These are phyloP conservation scores for Dromococcyx pavoninus DNA, from an alignment of 2,797 vertebrate species.

Conservation along the genomic window DNA sequence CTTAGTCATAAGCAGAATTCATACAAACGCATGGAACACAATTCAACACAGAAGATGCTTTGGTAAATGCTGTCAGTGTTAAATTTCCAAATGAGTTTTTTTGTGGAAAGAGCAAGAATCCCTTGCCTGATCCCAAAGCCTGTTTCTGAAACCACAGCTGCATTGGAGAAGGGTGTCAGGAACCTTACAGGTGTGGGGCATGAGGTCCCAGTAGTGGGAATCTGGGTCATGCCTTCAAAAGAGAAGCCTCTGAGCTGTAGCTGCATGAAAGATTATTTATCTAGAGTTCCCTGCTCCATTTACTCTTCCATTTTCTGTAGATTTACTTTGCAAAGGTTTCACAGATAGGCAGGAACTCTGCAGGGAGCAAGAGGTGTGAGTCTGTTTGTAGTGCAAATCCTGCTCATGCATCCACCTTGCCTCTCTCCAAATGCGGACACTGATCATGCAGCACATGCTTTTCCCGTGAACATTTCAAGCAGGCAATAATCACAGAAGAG, in stretches of 20 bases:
- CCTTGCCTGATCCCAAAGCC: background rate
- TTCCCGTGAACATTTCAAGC: background rate
- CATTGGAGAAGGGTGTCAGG: background rate
- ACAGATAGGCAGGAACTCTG: background rate
- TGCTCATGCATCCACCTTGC: background rate
- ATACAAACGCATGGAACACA: background rate
- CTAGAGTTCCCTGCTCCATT: background rate
- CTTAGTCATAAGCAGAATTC: constrained; percentile 26
- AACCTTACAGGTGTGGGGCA: background rate
- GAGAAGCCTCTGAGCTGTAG: background rate
- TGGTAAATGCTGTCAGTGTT: background rate
- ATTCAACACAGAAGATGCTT: background rate
- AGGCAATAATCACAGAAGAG: background rate
- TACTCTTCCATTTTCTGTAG: background rate
- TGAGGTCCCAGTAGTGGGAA: background rate
- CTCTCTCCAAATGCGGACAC: background rate
- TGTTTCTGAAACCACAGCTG: background rate
- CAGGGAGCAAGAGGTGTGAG: background rate
- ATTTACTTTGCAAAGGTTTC: background rate
- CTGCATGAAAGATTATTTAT: background rate
- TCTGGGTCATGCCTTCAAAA: background rate
- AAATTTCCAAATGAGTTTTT: background rate
- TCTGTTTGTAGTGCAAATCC: background rate
- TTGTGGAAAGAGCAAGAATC: background rate
- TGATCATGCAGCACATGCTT: background rate